phyloP scores from a whole-genome alignment of 1,140 invertebrate genomes.

The Aphaenogaster ashmeadi region DNA sequence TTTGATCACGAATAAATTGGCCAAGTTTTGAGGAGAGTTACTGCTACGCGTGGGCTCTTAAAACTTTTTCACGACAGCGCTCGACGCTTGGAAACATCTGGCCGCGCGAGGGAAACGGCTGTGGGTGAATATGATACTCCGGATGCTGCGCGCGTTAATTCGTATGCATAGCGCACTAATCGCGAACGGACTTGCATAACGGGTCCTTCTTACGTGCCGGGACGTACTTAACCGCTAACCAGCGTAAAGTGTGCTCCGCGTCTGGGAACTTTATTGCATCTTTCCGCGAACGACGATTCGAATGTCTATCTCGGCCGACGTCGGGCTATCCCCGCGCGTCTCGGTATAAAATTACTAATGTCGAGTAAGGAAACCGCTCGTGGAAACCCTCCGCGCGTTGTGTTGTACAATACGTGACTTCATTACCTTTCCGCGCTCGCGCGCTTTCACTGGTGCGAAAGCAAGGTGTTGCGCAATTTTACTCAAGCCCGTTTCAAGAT shows the following conservation, averaged over 20 bases:
- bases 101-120: neutral
- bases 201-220: constrained; percentile 58
- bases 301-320: constrained; percentile 58
- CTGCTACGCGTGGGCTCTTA: neutral
- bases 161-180: constrained; percentile 59
- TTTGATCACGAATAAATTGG: neutral
- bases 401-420: constrained; percentile 68
- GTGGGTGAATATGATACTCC: neutral
- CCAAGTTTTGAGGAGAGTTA: neutral
- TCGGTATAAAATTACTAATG: constrained; percentile 65
- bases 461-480: constrained; percentile 60
- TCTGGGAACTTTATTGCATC: constrained; percentile 65
- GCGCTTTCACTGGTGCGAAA: constrained; percentile 69
- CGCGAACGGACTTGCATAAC: constrained; percentile 52
- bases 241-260: constrained; percentile 53
- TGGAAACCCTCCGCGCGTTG: constrained; percentile 56
- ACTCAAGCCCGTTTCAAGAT: constrained; percentile 58
- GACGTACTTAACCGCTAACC: constrained; percentile 59
- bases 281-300: constrained; percentile 63
- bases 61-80: neutral
- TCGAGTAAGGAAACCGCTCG: constrained; percentile 66
- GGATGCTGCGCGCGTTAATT: constrained; percentile 60
- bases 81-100: neutral
- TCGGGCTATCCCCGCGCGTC: constrained; percentile 36
- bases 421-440: constrained; percentile 63